phyloP scores from a whole-genome alignment of 2,888 invertebrate genomes.

The Coenonympha arcania region DNA sequence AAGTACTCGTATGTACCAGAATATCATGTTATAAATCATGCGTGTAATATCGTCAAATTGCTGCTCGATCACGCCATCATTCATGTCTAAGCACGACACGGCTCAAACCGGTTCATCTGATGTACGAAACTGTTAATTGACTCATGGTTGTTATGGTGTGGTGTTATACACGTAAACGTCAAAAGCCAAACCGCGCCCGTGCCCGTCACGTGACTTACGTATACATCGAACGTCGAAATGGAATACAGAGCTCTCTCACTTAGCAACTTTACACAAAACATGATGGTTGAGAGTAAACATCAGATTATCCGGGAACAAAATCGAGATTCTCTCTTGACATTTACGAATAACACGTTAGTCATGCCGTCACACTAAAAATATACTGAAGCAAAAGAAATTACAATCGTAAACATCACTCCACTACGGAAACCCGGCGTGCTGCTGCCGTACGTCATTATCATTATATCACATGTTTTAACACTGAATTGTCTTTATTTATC shows the following conservation, averaged over 20 bases:
- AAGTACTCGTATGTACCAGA: too few relatives aligned
- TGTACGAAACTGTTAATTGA: too few relatives aligned
- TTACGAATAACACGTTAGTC: slow-evolving; percentile 68
- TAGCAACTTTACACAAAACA: slow-evolving; percentile 62
- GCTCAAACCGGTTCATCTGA: slow-evolving; percentile 47
- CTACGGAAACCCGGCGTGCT: slow-evolving; percentile 58
- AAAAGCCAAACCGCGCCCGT: slow-evolving; percentile 48
- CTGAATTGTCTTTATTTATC: slow-evolving; percentile 63
- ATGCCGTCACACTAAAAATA: slow-evolving; percentile 64
- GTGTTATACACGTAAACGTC: slow-evolving; percentile 55
- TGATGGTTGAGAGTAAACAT: slow-evolving; percentile 40
- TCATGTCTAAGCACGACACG: slow-evolving; percentile 23
- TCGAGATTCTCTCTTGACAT: slow-evolving; percentile 63
- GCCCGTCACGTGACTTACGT: slow-evolving; percentile 55
- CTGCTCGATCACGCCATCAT: slow-evolving; percentile 27
- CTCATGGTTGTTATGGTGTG: slow-evolving; percentile 25
- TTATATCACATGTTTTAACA: slow-evolving; percentile 70
- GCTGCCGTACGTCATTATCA: slow-evolving; percentile 69
- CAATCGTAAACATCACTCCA: slow-evolving; percentile 69
- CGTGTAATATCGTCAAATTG: slow-evolving; percentile 23
- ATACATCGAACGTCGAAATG: slow-evolving; percentile 50
- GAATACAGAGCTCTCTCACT: slow-evolving; percentile 62
- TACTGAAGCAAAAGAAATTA: slow-evolving; percentile 67
- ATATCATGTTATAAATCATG: slow-evolving; percentile 6
- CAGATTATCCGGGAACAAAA: slow-evolving; percentile 34